These are phyloP conservation scores for Streptopelia turtur DNA, from an alignment of 2,797 vertebrate genomes.

Conservation along the genomic window DNA sequence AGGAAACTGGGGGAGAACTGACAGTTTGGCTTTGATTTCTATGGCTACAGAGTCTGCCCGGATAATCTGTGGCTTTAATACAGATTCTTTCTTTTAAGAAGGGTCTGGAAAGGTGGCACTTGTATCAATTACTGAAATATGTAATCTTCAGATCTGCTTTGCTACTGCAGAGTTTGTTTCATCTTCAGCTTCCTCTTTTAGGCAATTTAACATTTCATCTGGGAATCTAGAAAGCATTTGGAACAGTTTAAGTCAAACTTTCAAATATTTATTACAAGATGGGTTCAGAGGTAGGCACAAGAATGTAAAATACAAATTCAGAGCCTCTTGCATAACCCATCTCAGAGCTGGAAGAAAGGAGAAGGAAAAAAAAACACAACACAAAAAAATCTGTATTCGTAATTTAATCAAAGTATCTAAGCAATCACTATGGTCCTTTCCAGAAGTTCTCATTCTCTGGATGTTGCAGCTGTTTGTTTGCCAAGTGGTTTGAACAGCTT, in stretches of 20 bases:
- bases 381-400: not conserved
- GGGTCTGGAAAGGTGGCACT: not conserved
- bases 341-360: not conserved
- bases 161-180: constrained; percentile 4
- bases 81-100: not conserved
- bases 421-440: not conserved
- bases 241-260: constrained; percentile 40
- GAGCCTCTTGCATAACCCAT: not conserved
- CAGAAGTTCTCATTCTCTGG: constrained; percentile 21
- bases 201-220: constrained; percentile 29
- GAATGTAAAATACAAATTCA: constrained; percentile 44
- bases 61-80: not conserved
- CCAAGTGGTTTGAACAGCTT: constrained; percentile 38
- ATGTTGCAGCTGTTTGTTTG: constrained; percentile 40
- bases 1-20: not conserved
- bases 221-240: constrained; percentile 35
- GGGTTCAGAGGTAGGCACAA: not conserved
- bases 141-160: constrained; percentile 3
- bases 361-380: not conserved
- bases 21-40: constrained; percentile 12
- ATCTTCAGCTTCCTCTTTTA: constrained; percentile 22
- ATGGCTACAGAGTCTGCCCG: not conserved
- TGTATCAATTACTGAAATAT: constrained; percentile 29
- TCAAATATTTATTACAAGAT: constrained; percentile 42
- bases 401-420: constrained; percentile 34